Evolutionary conservation across 2,888 invertebrate genomes (phyloP), one percentile per base, ranked within the genome.

Genomic region (Perizoma flavofasciatum): DNA sequence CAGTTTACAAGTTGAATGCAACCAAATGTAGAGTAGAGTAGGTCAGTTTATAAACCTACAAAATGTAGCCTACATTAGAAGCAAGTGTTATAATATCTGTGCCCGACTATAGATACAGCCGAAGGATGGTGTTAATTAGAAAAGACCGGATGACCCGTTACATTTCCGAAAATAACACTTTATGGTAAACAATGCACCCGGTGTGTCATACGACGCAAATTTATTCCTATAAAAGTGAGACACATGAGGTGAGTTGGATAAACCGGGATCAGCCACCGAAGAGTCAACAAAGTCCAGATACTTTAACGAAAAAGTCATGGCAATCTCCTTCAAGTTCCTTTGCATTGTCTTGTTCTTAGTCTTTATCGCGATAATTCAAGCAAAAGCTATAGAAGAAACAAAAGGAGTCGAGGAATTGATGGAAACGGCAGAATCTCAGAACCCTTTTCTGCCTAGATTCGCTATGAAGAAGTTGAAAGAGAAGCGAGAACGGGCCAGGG

Each of bases 61-160:
- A 49, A 56, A 51, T 35, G 43, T 61, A 60, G 65, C 53, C 49
- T 53, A 61, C 59, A 57, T 60, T 61, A 63, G 53, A 64, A 71
- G 63, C 63, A 65, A 67, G 49, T 22, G 22, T 55, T 45, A 50
- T 59, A 51, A 49, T 41, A n/a, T n/a, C 41, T 54, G 59, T 37
- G 55, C 61, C 41, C 37, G 61, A 61, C 87, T 87, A 88, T 85
- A 81, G 78, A 85, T 87, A 78, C 61, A 80, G 72, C 70, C 61
- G 58, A 72, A 69, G 74, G 69, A 85, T 68, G 54, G 84, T 85
- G 91, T 74, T 92, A 91, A 92, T 90, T 86, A 82, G 82, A 86
- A 85, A 69, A 78, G 79, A 76, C 75, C 78, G 81, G 74, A 85
- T 84, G 83, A 85, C 76, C 92, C 89, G 90, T 88, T 90, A 88